Evolutionary conservation across 2,888 invertebrate genomes (phyloP), one percentile per base, ranked within the genome.

Genomic region (Papilio demoleus): DNA sequence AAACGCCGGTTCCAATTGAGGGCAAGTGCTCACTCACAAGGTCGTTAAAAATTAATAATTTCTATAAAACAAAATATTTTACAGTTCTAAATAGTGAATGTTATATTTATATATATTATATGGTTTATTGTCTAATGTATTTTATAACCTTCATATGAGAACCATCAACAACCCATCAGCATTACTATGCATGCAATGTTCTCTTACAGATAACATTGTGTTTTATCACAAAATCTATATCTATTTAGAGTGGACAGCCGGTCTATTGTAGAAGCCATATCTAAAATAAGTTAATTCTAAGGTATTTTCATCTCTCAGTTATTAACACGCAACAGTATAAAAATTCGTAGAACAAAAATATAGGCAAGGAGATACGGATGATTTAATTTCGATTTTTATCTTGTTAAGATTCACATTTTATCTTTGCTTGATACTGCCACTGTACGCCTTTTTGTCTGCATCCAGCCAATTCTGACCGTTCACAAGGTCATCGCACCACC

Each of bases 1-100:
- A 36, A 42, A 56, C 24, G 56, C 53, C 61, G 53, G 65, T 65
- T 56, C 42, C 61, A 65, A 69, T 69, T 69, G 65, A 65, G 65
- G 69, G 61, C 61, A 65, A 69, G 61, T 69, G 67, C 56, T 58
- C 22, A 56, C 36, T 36, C 9, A 19, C 36, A 27, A 31, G 56
- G 27, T 19, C 58, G 42, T 40, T 65, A 65, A 40, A 65, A 42
- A 56, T 14, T 31, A 6, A 27, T 38, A 53, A 38, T 27, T 11
- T 24, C 2, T 53, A 17, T 31, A 11, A 31, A 1, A 22, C 4
- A 22, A n/a, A 22, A 47, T 47, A 45, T 47, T 47, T 4, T n/a
- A 22, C 47, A 22, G 11, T 45, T 42, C 19, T 1, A 45, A 2
- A 9, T 19, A 8, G 3, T n/a, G n/a, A n/a, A n/a, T n/a, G n/a